Evolutionary conservation across 1,140 invertebrate species (phyloP), one percentile per base, ranked within the genome.

Genomic region (Aplysia californica): DNA sequence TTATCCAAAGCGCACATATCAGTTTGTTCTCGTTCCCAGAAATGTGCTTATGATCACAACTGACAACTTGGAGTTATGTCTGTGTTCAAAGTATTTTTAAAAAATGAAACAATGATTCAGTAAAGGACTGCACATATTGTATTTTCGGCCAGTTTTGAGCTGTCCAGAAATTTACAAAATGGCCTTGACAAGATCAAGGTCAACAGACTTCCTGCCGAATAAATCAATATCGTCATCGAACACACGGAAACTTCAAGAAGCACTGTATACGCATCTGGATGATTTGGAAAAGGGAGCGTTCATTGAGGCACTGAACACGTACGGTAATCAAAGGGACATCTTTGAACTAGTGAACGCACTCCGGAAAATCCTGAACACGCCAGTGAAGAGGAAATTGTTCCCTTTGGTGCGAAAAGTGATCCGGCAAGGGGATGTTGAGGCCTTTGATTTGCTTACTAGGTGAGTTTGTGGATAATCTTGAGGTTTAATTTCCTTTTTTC

Each of bases 321-420:
- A 83, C 72, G 75, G 84, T 20, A 56, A 73, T 1, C 73, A 79
- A 15, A 44, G 81, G 33, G 83, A 85, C 70, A 76, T 84, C 23
- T 73, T 80, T 18, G 67, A 80, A 39, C 81, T 84, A 66, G 79
- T 84, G 1, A 82, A 77, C 41, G 77, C 66, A 29, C 78, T 85
- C 21, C 77, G 80, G 35, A 74, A 78, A 26, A 77, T 85, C 33
- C 77, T 85, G 26, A 80, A 81, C 68, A 82, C 83, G 3, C 83
- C 83, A 0, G 79, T 78, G 18, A 85, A 85, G 58, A 55, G 70
- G 31, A 80, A 85, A 66, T 61, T 85, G 44, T 78, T 85, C n/a
- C 78, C 81, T 2, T 55, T 85, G 21, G 81, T 85, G 23, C 75
- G 77, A 31, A 77, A 79, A 65, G 79, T 85, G 15, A 79, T 83